Evolutionary conservation across 2,113 vertebrate species (phyloP).

Genomic region (Ceyx margarethae): DNA sequence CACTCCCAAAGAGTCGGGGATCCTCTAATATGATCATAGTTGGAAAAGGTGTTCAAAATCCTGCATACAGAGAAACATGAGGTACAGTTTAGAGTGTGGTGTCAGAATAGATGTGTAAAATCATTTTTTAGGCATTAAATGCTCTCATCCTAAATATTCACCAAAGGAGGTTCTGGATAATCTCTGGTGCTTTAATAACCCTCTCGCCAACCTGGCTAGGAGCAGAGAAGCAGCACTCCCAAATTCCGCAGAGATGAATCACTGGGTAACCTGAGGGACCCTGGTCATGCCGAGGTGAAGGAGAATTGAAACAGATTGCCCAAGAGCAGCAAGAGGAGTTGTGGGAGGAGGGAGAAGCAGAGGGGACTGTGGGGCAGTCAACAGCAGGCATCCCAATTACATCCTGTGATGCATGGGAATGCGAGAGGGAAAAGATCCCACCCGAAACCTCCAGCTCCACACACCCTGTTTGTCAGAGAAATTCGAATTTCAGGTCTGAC

Average conservation of each 20-base stretch:
- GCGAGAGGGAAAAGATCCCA: not conserved
- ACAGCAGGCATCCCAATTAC: not conserved
- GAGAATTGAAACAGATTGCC: constrained; percentile 15
- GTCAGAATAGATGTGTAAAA: not conserved
- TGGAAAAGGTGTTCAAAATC: constrained; percentile 3
- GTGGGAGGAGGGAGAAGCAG: not conserved
- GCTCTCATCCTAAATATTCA: not conserved
- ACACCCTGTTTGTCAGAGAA: not conserved
- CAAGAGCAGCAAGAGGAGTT: not conserved
- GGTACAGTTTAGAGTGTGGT: not conserved
- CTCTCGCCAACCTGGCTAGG: not conserved
- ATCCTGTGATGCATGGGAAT: not conserved
- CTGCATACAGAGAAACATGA: rapidly evolving
- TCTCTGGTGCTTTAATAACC: not conserved
- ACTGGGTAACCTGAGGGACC: not conserved
- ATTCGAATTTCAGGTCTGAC: not conserved
- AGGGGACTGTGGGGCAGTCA: not conserved
- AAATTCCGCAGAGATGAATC: constrained; percentile 32
- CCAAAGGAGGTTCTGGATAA: constrained; percentile 23
- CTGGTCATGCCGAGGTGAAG: not conserved
- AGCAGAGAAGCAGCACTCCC: constrained; percentile 17
- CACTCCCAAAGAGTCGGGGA: not conserved
- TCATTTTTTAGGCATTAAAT: not conserved
- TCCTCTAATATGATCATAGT: not conserved
- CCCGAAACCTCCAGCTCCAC: not conserved